Evolutionary conservation across 1,140 invertebrate genomes (phyloP), one percentile per base, ranked within the genome.

Genomic region (Drosophila guanche): DNA sequence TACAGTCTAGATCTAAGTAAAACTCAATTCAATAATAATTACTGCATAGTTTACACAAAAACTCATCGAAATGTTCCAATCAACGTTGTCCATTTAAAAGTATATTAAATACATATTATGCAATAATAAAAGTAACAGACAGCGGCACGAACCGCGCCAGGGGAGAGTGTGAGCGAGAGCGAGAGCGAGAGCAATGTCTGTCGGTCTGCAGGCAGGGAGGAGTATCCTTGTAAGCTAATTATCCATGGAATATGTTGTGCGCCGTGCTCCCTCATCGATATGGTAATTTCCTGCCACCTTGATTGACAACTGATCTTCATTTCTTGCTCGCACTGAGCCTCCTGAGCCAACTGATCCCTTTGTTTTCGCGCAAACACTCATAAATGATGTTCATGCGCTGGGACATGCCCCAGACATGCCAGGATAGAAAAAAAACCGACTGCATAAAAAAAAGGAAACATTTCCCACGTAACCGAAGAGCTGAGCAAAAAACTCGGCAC

Each of bases 221-320:
- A 58, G 33, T 37, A 53, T 55, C 62, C 63, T 68, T 20, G 42
- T 58, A 45, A 60, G 40, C 55, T 79, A 86, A 85, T 85, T 85
- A 86, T 77, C 68, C 73, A 52, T 62, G 63, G 52, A 67, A 76
- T 67, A 75, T 75, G 63, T 47, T 40, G 29, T 55, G 22, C 12
- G 33, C 33, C 10, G 1, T 3, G 33, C 12, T 37, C 10, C 33
- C 16, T 62, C 42, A n/a, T 53, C 42, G 20, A 63, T 88, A 86
- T 86, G 83, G 83, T 81, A 86, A 86, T 86, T 63, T 37, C 47
- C 41, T 42, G 65, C 29, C 48, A 50, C 42, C 45, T 75, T 88
- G 81, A 85, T 85, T 85, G 81, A 86, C 81, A 86, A 78, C 61
- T 77, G 79, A 83, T 83, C 74, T 77, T 74, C 79, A 61, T 37